Base-by-base conservation (phyloP, 2,797 vertebrate species). In the Crypturellus tataupa region DNA sequence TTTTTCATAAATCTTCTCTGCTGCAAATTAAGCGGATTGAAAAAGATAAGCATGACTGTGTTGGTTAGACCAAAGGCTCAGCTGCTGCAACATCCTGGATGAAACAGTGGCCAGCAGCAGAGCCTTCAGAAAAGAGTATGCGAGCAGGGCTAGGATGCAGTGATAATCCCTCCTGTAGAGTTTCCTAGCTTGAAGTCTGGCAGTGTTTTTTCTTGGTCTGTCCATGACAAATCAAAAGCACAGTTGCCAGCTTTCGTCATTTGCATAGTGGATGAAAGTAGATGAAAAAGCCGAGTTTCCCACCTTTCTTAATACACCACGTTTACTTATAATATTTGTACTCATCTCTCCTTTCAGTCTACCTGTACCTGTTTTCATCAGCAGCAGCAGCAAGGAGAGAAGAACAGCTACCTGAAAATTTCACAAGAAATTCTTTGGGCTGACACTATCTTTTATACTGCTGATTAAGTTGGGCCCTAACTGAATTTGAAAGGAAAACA, bases 21-120 rank as follows among this genome's bases (percentile, higher is more conserved):
- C 35, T 82, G 47, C 58, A 95, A 73, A 91, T 91, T 65, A 83
- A 83, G 55, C 18, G 6, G 58, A 80, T 90, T 93, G 80, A 80
- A 79, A 63, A 51, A 33, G 25, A 58, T 81, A 69, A 85, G 42
- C 25, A 37, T 72, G 72, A 59, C 62, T 91, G 1, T n/a, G 21
- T 39, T 83, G 37, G 76, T 94, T 63, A 93, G 23, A 68, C 37
- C 58, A 92, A 72, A 78, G 79, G 17, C 47, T 80, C 27, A 58
- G 23, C 49, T 85, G 37, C 13, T 35, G 5, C 63, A 65, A 20
- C 4, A 3, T 56, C 59, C n/a, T 89, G 58, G 44, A 53, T 20
- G 5, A 13, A 73, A 58, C 7, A 40, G 44, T 46, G 8, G 24
- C 31, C 53, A 68, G 39, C 5, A 76, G 17, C 18, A 80, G 55